Percentiles rank a stretch among this genome's conserved stretches.
phyloP scores from a whole-genome alignment of 2,888 invertebrate genomes.

The Plagodis pulveraria region DNA sequence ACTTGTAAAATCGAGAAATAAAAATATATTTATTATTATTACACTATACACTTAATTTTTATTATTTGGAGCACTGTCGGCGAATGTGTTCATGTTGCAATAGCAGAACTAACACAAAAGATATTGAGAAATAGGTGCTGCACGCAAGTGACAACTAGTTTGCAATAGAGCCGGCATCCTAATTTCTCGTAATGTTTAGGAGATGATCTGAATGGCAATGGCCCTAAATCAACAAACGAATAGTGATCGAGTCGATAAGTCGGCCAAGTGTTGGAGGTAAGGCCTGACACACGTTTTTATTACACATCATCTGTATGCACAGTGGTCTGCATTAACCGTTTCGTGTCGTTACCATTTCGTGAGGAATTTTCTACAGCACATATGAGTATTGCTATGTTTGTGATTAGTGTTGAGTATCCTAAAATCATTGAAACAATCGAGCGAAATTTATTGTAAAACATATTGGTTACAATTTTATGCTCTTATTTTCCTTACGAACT shows the following conservation, averaged over 20 bases:
- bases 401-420: too few species aligned
- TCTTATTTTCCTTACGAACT: too few species aligned
- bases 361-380: too few species aligned
- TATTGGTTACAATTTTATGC: too few species aligned
- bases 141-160: slow-evolving; percentile 30
- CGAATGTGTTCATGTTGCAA: neutral
- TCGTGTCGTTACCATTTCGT: slow-evolving; percentile 16
- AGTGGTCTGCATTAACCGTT: slow-evolving; percentile 36
- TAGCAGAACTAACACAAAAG: slow-evolving; percentile 3
- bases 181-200: slow-evolving; percentile 51
- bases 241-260: slow-evolving; percentile 63
- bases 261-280: slow-evolving; percentile 68
- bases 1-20: too few species aligned
- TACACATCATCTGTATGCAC: slow-evolving; percentile 62
- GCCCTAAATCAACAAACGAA: slow-evolving; percentile 62
- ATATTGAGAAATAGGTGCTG: slow-evolving; percentile 20
- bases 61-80: too few species aligned
- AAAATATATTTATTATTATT: too few species aligned
- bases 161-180: slow-evolving; percentile 53
- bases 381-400: too few species aligned
- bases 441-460: too few species aligned
- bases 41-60: too few species aligned
- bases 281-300: slow-evolving; percentile 50
- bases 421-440: too few species aligned
- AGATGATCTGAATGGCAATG: slow-evolving; percentile 69